These are phyloP conservation scores for Tamias sibiricus DNA, from an alignment of 2,113 vertebrate species.

Conservation along the genomic window DNA sequence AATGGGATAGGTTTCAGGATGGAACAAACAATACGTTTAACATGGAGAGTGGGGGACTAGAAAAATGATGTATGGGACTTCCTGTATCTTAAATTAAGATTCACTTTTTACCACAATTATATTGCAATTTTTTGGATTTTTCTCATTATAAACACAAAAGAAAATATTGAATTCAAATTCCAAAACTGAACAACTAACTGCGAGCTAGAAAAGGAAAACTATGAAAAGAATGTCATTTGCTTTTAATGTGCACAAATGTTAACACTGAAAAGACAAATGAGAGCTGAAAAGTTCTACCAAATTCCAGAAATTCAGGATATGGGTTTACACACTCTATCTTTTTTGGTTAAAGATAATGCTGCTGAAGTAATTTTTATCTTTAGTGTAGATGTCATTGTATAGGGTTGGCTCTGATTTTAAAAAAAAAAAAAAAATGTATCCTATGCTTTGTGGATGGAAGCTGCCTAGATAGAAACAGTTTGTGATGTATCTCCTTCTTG, in stretches of 20 bases:
- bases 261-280: constrained; percentile 16
- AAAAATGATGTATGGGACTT: not conserved
- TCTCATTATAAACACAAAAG: constrained; percentile 2
- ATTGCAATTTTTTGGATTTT: constrained; percentile 41
- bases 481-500: not conserved
- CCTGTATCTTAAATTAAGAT: constrained; percentile 17
- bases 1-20: not conserved
- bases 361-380: constrained; percentile 17
- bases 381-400: not conserved
- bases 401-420: not conserved
- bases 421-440: not conserved
- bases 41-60: no score
- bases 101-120: not conserved
- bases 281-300: not conserved
- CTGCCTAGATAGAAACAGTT: not conserved
- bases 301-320: constrained; percentile 16
- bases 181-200: constrained; percentile 33
- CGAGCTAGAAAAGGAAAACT: not conserved
- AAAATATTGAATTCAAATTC: constrained; percentile 30
- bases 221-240: constrained; percentile 31
- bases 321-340: constrained; percentile 23
- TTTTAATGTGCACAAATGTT: constrained; percentile 19
- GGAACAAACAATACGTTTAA: not conserved
- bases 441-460: not conserved
- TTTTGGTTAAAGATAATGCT: constrained; percentile 9